Evolutionary conservation across 2,113 vertebrate genomes (phyloP), one percentile per base, ranked within the genome.

Genomic region (Cyanocitta stelleri): DNA sequence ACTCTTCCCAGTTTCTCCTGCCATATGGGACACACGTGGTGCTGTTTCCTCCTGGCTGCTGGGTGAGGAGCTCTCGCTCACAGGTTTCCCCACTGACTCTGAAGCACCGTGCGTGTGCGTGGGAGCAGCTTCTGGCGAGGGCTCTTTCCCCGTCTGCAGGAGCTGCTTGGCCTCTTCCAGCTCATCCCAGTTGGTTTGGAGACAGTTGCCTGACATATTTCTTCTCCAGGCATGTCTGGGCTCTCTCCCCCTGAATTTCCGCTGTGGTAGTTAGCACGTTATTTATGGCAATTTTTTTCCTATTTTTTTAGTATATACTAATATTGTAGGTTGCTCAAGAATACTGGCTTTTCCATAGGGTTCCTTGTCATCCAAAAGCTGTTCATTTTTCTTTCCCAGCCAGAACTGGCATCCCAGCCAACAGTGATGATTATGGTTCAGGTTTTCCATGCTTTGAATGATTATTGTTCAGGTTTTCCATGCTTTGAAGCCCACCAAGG

Each of bases 141-240:
- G 68, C 87, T 90, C 46, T 56, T 91, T 73, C 66, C 24, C 49
- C 3, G 0, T 81, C 73, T 93, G 80, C 71, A 46, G 73, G 85
- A 78, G 39, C 75, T 82, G 55, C 81, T 96, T 1, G 4, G 82
- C 82, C 93, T 96, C 84, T 96, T 93, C 64, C 83, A 96, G 91
- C 85, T 93, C 85, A 43, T 95, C 79, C 56, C 6, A 1, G 88
- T 74, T 2, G 0, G 7, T 84, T 49, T 84, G 64, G 76, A 94
- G 64, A 27, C 27, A 41, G 55, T 92, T 90, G 43, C 64, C 63
- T 77, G 15, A 56, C 63, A 85, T 71, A 49, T 86, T 88, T 84
- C 41, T 88, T 92, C 68, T 90, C 44, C 62, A 89, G 71, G 59
- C 13, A 9, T 2, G 11, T 68, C 61, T 78, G 68, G 71, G 62